A percentile compares a stretch with the other conserved stretches of the same genome.
These are phyloP conservation scores for Leptonema lineaticorne DNA, from an alignment of 1,140 invertebrate genomes.

Conservation along the genomic window DNA sequence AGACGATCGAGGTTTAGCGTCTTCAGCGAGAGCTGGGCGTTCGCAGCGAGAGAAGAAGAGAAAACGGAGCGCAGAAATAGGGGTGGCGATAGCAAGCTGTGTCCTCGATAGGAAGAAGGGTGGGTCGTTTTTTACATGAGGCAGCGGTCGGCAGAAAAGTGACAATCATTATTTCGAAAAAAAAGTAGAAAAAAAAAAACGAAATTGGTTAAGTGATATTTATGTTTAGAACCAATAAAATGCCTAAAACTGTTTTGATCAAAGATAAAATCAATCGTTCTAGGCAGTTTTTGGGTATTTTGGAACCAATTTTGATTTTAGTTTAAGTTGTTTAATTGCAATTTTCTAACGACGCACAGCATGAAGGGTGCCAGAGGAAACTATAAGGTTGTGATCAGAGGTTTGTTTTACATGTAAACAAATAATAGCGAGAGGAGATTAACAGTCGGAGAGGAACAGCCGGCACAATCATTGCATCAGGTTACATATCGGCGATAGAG, in stretches of 20 bases:
- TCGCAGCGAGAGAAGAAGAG: constrained; percentile 32
- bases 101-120: constrained; percentile 5
- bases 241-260: too few species aligned
- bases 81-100: constrained; percentile 23
- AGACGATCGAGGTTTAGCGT: not conserved
- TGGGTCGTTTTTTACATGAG: not conserved
- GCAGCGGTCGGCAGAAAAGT: not conserved
- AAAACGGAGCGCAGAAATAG: constrained; percentile 38
- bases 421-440: not conserved
- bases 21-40: constrained; percentile 5
- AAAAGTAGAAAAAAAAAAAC: too few species aligned
- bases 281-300: too few species aligned
- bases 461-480: constrained; percentile 40
- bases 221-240: too few species aligned
- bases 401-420: not conserved
- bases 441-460: constrained; percentile 29
- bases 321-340: too few species aligned
- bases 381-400: too few species aligned
- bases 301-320: too few species aligned
- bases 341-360: too few species aligned
- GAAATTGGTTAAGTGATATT: too few species aligned
- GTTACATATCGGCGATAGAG: constrained; percentile 41
- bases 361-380: too few species aligned
- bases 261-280: too few species aligned
- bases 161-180: not conserved